Percentiles rank a stretch among this genome's conserved stretches.
Evolutionary conservation across 2,888 invertebrate genomes (phyloP).

Genomic region (Caenorhabditis japonica): DNA sequence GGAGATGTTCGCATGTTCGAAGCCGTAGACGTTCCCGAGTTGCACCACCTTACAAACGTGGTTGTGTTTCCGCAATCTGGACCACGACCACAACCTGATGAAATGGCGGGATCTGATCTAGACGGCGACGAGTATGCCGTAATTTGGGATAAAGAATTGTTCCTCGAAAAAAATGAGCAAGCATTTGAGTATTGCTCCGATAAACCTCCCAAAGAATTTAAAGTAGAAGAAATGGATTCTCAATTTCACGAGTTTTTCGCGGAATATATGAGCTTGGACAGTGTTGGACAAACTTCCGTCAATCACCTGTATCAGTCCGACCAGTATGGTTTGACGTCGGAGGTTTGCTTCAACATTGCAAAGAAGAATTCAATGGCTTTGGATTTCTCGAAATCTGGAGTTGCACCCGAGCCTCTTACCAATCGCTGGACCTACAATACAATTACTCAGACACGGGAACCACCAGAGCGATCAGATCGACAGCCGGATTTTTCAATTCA

Average conservation of each 20-base stretch:
- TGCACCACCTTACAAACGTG: constrained; percentile 77
- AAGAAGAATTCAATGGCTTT: constrained; percentile 71
- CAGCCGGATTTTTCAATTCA: constrained; percentile 45
- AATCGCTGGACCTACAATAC: constrained; percentile 19
- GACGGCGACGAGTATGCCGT: constrained; percentile 79
- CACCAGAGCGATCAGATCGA: constrained; percentile 53
- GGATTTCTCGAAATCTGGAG: constrained; percentile 68
- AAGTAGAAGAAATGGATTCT: constrained; percentile 38
- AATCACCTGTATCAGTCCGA: constrained; percentile 77
- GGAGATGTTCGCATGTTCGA: constrained; percentile 78
- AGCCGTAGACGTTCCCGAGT: constrained; percentile 73
- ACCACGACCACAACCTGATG: constrained; percentile 78
- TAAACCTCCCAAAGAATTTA: constrained; percentile 13
- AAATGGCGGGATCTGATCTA: constrained; percentile 79
- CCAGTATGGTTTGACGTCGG: constrained; percentile 67
- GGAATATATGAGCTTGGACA: constrained; percentile 76
- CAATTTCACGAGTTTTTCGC: constrained; percentile 75
- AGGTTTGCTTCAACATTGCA: constrained; percentile 60
- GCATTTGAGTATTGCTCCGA: constrained; percentile 60
- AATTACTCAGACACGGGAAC: constrained; percentile 21
- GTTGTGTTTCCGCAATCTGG: constrained; percentile 79
- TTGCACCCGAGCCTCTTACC: constrained; percentile 34
- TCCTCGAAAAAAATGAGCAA: constrained; percentile 73
- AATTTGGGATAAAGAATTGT: constrained; percentile 77
- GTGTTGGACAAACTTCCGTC: constrained; percentile 75